Base-by-base conservation (phyloP, 1,140 invertebrate genomes). In the Drosophila arawakana region DNA sequence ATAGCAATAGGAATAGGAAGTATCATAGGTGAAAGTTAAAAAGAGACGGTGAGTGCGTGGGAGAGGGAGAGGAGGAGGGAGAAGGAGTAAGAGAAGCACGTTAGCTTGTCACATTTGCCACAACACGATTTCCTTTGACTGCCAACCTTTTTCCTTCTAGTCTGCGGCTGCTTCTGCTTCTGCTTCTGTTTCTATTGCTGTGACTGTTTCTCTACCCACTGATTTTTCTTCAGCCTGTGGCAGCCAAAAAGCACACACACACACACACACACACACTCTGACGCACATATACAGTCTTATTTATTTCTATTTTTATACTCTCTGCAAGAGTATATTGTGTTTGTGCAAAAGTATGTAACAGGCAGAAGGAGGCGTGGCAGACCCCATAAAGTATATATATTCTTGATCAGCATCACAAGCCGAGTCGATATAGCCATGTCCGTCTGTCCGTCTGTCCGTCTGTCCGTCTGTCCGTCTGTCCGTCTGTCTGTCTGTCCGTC, bases 221-320 rank as follows among this genome's bases (percentile, higher is more conserved):
- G 10, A 7, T 6, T 13, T 15, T n/a, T 30, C 10, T 30, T 47
- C 57, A 2, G 9, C 39, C 9, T 11, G 3, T 43, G 39, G 46
- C 39, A 55, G 25, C 39, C 52, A 63, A 37, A 39, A 21, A 35
- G 15, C 25, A 43, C 62, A 59, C 39, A 43, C 62, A 54, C 15
- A 4, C 55, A 7, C 25, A 43, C 62, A 59, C 39, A 54, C 15
- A 4, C 55, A 9, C 25, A 43, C 62, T 44, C 37, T 39, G 8
- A 4, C 55, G 7, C 47, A 18, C 30, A 10, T 54, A n/a, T 37
- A 15, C 47, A 71, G 44, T 60, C 82, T 78, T 86, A 86, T 85
- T 85, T 86, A 85, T 85, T 85, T 78, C 67, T 81, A 86, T 85
- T 86, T 84, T 81, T 81, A 86, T n/a, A n/a, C n/a, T n/a, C n/a